phyloP scores from a whole-genome alignment of 2,888 invertebrate genomes.

The Electrophaes corylata region DNA sequence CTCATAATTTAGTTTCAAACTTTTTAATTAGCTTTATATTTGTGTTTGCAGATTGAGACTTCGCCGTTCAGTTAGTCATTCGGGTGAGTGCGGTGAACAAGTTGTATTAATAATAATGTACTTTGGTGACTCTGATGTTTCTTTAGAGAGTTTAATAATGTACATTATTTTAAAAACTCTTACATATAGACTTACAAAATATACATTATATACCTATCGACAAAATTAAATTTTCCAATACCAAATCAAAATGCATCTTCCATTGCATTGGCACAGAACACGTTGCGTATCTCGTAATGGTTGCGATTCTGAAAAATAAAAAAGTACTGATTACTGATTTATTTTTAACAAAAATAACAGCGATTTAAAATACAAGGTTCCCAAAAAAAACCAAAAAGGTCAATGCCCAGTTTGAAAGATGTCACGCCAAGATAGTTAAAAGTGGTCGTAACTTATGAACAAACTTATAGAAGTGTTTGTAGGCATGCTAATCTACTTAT shows the following conservation, averaged over 20 bases:
- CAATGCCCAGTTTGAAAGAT: constrained; percentile 11
- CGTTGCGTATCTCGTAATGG: too few relatives aligned
- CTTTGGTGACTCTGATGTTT: constrained; percentile 45
- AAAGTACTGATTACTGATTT: neutral
- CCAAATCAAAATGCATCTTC: too few relatives aligned
- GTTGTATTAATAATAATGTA: constrained; percentile 77
- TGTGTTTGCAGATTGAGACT: constrained; percentile 84
- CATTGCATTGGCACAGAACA: too few relatives aligned
- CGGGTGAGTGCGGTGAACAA: constrained; percentile 67
- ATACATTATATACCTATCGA: too few relatives aligned
- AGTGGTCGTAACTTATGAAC: constrained; percentile 11
- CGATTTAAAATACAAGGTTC: neutral
- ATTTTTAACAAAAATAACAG: too few relatives aligned
- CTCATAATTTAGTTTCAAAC: constrained; percentile 84
- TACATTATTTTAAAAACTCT: neutral
- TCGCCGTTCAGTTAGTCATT: constrained; percentile 76
- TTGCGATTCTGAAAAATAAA: too few relatives aligned
- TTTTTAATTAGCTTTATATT: constrained; percentile 85
- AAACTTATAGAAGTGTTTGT: constrained; percentile 6
- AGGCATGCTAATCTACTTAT: constrained; percentile 22
- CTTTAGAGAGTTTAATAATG: constrained; percentile 13
- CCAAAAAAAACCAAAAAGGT: neutral
- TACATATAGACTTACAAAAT: too few relatives aligned
- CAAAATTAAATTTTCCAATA: too few relatives aligned
- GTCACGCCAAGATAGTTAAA: constrained; percentile 14